Conservation (phyloP, 2,888 invertebrate species). For the Zygogramma bicolorata region DNA sequence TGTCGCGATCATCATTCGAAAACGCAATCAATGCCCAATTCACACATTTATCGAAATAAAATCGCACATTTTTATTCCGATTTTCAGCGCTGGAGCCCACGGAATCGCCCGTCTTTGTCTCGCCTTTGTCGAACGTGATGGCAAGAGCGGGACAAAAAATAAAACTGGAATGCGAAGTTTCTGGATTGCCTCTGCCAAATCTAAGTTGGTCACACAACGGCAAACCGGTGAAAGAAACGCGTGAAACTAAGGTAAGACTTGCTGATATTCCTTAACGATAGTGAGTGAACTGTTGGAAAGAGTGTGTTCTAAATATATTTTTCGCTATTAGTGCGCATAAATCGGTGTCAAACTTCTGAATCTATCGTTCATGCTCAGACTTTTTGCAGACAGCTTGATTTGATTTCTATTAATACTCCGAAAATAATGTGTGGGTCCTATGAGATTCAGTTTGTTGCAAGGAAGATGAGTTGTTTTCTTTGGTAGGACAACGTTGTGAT, state of each 20-base stretch:
- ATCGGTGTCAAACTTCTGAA: too few relatives aligned
- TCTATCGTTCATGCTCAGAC: too few relatives aligned
- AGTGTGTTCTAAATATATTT: too few relatives aligned
- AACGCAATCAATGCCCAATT: background rate
- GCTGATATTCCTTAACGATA: background rate
- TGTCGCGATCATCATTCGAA: background rate
- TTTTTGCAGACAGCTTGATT: too few relatives aligned
- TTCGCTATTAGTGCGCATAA: too few relatives aligned
- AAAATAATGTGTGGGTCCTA: too few relatives aligned
- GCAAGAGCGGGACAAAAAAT: conserved; percentile 80
- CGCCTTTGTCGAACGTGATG: conserved; percentile 78
- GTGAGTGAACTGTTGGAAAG: background rate
- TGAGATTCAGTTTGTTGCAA: too few relatives aligned
- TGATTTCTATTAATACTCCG: too few relatives aligned
- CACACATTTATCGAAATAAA: background rate
- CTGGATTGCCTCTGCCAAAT: conserved; percentile 75
- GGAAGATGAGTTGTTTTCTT: too few relatives aligned
- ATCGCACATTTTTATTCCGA: conserved; percentile 10
- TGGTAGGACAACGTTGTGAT: too few relatives aligned
- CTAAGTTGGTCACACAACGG: conserved; percentile 79
- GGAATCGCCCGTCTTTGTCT: conserved; percentile 74
- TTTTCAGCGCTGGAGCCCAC: conserved; percentile 72
- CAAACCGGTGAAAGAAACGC: conserved; percentile 72
- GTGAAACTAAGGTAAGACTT: conserved; percentile 72
- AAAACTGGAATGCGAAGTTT: conserved; percentile 77